These are phyloP conservation scores for Brachyptera risi DNA, from an alignment of 2,888 invertebrate species.

Conservation along the genomic window DNA sequence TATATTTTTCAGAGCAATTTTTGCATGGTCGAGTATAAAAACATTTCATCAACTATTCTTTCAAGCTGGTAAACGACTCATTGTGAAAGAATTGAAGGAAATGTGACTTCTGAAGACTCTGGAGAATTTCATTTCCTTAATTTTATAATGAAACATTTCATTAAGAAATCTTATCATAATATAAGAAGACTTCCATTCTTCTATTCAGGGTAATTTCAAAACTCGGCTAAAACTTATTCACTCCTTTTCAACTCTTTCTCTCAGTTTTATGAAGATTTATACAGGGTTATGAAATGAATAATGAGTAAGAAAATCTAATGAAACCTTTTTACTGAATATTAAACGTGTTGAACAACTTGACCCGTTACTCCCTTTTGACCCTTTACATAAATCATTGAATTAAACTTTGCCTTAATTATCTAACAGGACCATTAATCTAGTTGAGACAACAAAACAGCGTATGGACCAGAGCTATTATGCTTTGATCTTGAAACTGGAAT, in stretches of 20 bases:
- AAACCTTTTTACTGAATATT: slow-evolving; percentile 4
- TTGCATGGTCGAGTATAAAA: no score
- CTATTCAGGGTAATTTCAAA: neutral
- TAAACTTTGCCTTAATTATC: slow-evolving; percentile 16
- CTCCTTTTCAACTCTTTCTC: slow-evolving; percentile 22
- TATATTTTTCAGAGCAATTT: no score
- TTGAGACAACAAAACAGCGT: neutral
- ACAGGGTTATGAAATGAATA: slow-evolving; percentile 22
- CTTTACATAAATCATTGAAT: neutral
- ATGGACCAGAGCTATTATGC: neutral
- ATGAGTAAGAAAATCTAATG: slow-evolving; percentile 23
- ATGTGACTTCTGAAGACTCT: no score
- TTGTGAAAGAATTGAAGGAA: no score
- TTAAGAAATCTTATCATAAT: neutral
- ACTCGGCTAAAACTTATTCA: slow-evolving; percentile 1
- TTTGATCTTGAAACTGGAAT: slow-evolving; percentile 2
- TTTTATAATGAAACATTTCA: no score
- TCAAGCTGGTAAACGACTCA: no score
- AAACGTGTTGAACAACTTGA: slow-evolving; percentile 14
- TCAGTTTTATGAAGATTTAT: slow-evolving; percentile 3
- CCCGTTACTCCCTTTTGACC: slow-evolving; percentile 16
- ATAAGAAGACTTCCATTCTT: slow-evolving; percentile 1
- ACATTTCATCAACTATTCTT: no score
- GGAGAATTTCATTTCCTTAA: no score
- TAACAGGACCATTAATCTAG: slow-evolving; percentile 1